Base-by-base conservation (phyloP, 2,797 vertebrate species). In the Crocidura indochinensis region DNA sequence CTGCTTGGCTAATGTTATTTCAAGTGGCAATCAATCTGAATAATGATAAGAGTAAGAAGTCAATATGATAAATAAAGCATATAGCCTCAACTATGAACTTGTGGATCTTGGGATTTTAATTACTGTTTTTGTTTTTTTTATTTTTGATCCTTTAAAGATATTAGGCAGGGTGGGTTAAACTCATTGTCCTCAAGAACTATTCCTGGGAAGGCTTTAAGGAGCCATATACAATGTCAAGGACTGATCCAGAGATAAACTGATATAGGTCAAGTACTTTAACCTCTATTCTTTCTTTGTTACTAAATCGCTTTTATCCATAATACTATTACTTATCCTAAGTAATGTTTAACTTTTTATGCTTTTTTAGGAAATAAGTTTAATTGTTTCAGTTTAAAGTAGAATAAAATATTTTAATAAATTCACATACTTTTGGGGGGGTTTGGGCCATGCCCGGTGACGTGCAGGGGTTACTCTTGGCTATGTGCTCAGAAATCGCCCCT, bases 11-110 rank as follows among this genome's bases (percentile, higher is more conserved):
- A 53, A 12, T 87, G 56, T 65, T 95, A 60, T 20, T 89, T 46
- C 77, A 91, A 78, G 68, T 71, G n/a, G 67, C 73, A 90, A 62
- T 92, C 78, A 87, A 7, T 91, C 75, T 87, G 75, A 84, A 56
- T 62, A 86, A 74, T 62, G 53, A 72, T 17, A 19, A 53, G 49
- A 90, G 8, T 67, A 65, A 77, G 22, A 77, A 77, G 64, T 91
- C 90, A 83, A 64, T 87, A 46, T 8, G 88, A 47, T 78, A 51
- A 83, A 26, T 80, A 80, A 84, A n/a, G 6, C 24, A 65, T 74
- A 4, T 12, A 87, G 6, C 46, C 10, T 53, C 82, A 49, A 46
- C n/a, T n/a, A 53, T 10, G 29, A 26, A 51, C 22, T 81, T 38
- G 19, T 10, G 67, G 11, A 84, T 91, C 67, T 74, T 94, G 53